phyloP scores from a whole-genome alignment of 2,113 vertebrate genomes.

The Physeter macrocephalus region DNA sequence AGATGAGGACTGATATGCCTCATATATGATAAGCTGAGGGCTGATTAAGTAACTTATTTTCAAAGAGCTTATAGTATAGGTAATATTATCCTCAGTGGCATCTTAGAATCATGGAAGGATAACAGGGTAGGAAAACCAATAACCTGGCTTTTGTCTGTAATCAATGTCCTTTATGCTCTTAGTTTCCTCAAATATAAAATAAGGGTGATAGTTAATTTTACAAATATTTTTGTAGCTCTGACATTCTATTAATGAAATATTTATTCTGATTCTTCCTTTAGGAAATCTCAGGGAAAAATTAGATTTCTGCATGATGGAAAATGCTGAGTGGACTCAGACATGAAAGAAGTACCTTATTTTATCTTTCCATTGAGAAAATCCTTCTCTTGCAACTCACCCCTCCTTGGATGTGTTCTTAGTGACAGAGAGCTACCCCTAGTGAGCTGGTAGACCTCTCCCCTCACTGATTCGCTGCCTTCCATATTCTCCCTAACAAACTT shows the following conservation, averaged over 20 bases:
- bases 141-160: background rate
- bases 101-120: background rate
- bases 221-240: background rate
- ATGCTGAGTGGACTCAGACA: background rate
- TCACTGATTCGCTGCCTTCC: background rate
- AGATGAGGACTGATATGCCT: background rate
- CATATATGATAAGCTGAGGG: background rate
- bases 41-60: background rate
- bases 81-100: background rate
- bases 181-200: background rate
- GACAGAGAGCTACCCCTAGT: background rate
- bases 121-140: background rate
- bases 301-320: background rate
- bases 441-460: background rate
- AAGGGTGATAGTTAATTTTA: background rate
- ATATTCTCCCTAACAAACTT: background rate
- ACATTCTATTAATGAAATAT: background rate
- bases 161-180: background rate
- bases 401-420: background rate
- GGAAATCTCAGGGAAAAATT: slow-evolving; percentile 30
- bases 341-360: background rate
- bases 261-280: slow-evolving; percentile 12
- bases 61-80: background rate
- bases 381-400: background rate
- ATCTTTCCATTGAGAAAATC: background rate